Conservation (phyloP, 37 sponge, comb jelly and placozoan species). For the Amphimedon queenslandica region DNA sequence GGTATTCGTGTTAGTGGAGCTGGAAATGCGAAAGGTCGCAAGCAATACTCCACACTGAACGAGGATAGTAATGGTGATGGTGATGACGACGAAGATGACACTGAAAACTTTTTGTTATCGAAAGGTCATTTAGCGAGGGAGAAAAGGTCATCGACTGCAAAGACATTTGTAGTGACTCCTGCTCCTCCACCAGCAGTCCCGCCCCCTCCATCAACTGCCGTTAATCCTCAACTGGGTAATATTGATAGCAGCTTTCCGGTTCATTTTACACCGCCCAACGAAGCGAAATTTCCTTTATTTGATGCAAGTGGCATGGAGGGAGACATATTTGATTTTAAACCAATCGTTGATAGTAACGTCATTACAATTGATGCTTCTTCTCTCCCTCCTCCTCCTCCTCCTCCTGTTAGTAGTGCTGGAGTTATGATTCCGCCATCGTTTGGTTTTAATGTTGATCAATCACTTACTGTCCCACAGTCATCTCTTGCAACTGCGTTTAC, state of each 20-base stretch:
- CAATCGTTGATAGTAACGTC: not conserved
- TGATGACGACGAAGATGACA: not conserved
- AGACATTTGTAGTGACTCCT: not conserved
- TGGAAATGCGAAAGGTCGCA: conserved; percentile 28
- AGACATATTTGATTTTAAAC: not conserved
- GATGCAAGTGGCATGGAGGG: too few species aligned
- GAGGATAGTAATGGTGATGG: not conserved
- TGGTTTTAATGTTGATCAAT: not conserved
- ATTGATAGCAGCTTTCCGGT: not conserved
- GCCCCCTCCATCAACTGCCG: not conserved
- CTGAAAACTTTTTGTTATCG: not conserved
- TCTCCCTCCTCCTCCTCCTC: not conserved
- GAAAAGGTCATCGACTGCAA: not conserved
- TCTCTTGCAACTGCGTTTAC: not conserved
- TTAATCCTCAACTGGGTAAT: too few species aligned
- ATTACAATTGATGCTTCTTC: not conserved
- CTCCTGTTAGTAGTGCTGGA: not conserved
- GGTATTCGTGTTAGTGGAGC: not conserved
- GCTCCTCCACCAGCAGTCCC: not conserved
- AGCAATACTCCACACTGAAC: conserved; percentile 32
- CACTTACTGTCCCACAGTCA: not conserved
- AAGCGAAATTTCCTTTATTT: not conserved
- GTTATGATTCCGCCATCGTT: not conserved
- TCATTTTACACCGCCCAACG: not conserved
- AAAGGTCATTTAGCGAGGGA: not conserved